Evolutionary conservation across 2,888 invertebrate genomes (phyloP).

Genomic region (Volucella inflata): DNA sequence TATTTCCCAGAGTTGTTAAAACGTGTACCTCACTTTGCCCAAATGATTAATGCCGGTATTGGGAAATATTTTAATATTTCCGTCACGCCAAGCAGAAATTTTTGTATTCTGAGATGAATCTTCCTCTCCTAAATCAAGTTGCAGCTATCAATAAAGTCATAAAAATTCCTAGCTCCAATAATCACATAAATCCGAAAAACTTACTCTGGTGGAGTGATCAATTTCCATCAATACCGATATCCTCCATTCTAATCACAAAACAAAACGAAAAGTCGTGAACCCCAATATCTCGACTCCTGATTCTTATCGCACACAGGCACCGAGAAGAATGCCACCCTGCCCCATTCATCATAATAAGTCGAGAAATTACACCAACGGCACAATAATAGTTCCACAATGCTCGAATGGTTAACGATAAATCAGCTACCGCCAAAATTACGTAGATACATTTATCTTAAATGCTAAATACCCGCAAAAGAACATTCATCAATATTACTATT

Average conservation of each 20-base stretch:
- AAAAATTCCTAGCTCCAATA: not conserved
- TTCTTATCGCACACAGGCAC: constrained; percentile 15
- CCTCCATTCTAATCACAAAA: not conserved
- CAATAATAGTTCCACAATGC: constrained; percentile 16
- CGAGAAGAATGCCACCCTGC: not conserved
- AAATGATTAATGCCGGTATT: too few species aligned
- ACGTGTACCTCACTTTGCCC: too few species aligned
- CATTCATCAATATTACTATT: constrained; percentile 68
- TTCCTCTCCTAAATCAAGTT: too few species aligned
- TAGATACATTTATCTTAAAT: constrained; percentile 45
- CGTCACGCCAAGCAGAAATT: too few species aligned
- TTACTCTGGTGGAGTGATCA: not conserved
- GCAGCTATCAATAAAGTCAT: too few species aligned
- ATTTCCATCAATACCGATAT: constrained; percentile 1
- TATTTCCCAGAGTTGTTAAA: too few species aligned
- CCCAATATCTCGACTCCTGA: constrained; percentile 37
- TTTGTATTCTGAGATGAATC: too few species aligned
- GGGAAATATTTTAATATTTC: too few species aligned
- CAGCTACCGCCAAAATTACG: constrained; percentile 40
- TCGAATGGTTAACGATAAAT: constrained; percentile 59
- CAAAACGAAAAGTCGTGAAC: constrained; percentile 1
- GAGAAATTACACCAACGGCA: constrained; percentile 57
- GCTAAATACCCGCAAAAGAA: constrained; percentile 56
- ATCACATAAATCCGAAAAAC: not conserved
- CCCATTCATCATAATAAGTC: constrained; percentile 65